Evolutionary conservation across 2,888 invertebrate genomes (phyloP), one percentile per base, ranked within the genome.

Genomic region (Cephus nigrinus): DNA sequence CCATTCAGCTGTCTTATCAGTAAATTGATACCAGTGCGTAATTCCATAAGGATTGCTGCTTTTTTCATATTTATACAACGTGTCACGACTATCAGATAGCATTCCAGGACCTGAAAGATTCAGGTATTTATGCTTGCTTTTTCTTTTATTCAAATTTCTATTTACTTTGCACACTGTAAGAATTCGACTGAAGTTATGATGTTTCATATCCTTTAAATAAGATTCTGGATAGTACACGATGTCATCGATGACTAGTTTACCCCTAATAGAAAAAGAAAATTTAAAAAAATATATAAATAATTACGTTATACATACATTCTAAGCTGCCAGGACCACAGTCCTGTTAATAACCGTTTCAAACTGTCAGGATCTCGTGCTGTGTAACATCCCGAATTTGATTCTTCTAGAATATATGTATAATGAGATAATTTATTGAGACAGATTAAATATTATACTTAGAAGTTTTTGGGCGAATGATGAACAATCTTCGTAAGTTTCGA

Each of bases 401-500:
- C 55, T 55, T 23, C 55, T 55, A 23, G 55, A 55, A 55, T 55
- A 55, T 31, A 31, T 31, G 1, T 33, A 31, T 71, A 23, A 71
- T 71, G 31, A 71, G 5, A 32, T 32, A 12, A 71, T 71, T 31
- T 71, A 71, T 55, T 55, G 9, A 55, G 1, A 55, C 55, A 2
- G 2, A 55, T 55, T 23, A 55, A 55, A 55, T 55, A 55, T 68
- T 36, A 78, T 74, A 88, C 87, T 79, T 1, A 81, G 35, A 1
- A 84, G 75, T 83, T 86, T 89, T 73, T 92, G 90, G 3, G 93
- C 93, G 79, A 92, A 93, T 5, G 88, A 85, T 80, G 90, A 91
- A 79, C 93, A 93, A 73, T 90, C 91, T 31, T 91, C 87, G 4
- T 93, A 92, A 1, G 92, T 89, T 86, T 94, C 93, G 74, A 94